Evolutionary conservation across 2,797 vertebrate species (phyloP).

Genomic region (Pseudochromis fuscus): DNA sequence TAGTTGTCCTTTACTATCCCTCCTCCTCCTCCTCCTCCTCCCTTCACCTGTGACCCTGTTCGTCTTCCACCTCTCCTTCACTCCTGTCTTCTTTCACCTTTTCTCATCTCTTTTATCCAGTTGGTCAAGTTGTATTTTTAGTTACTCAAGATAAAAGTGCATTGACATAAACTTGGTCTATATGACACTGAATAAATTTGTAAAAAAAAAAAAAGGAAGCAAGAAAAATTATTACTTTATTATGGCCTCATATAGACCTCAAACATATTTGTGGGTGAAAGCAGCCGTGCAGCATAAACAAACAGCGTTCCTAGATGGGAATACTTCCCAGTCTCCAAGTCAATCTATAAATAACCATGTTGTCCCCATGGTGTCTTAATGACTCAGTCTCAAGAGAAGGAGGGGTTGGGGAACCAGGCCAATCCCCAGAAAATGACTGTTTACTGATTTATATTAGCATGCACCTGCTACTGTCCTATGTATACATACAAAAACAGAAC

Average conservation of each 20-base stretch:
- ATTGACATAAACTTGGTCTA: background rate
- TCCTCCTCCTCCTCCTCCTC: background rate
- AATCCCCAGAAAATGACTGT: slow-evolving; percentile 4
- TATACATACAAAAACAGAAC: background rate
- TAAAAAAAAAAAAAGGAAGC: background rate
- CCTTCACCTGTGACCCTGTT: background rate
- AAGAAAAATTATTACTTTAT: background rate
- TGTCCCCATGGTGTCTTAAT: slow-evolving; percentile 49
- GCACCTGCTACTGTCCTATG: background rate
- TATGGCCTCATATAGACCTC: background rate
- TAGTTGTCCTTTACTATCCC: slow-evolving; percentile 2
- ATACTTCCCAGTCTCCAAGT: slow-evolving; percentile 47
- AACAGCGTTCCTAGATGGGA: slow-evolving; percentile 44
- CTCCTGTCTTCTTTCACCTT: slow-evolving; percentile 3
- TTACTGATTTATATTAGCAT: slow-evolving; percentile 25
- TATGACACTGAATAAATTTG: too few species aligned
- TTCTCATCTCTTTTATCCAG: slow-evolving; percentile 9
- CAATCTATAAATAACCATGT: slow-evolving; percentile 70
- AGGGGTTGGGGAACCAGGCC: slow-evolving; percentile 1
- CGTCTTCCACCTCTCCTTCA: slow-evolving; percentile 7
- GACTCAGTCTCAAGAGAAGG: slow-evolving; percentile 28
- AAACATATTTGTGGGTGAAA: background rate
- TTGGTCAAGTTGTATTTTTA: background rate
- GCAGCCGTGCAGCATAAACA: slow-evolving; percentile 36
- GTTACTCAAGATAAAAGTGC: background rate